Conservation (phyloP, 2,797 vertebrate genomes). For the Molossus molossus region DNA sequence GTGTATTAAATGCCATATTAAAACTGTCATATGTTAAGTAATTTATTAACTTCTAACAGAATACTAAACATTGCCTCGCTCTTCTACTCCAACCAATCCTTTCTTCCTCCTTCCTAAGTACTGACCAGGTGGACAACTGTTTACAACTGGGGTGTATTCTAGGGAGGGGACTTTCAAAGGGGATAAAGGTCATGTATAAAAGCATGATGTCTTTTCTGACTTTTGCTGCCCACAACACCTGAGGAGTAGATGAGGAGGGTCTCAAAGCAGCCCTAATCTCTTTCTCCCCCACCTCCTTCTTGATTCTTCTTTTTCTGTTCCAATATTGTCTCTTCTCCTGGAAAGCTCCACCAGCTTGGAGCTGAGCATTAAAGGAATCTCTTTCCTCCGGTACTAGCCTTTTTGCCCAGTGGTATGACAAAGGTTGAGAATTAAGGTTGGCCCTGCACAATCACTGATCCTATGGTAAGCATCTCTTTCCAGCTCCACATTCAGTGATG, state of each 20-base stretch:
- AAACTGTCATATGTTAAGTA: background rate
- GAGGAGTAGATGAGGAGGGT: background rate
- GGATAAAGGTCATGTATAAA: background rate
- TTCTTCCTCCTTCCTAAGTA: background rate
- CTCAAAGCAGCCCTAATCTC: too few species aligned
- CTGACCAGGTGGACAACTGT: background rate
- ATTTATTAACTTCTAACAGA: background rate
- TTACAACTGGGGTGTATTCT: background rate
- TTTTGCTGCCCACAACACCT: background rate
- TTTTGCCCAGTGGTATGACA: background rate
- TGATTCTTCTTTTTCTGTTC: background rate
- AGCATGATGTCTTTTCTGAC: background rate
- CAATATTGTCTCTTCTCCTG: background rate
- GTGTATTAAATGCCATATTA: background rate
- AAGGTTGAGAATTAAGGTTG: background rate
- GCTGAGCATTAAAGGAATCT: background rate
- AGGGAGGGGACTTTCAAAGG: background rate
- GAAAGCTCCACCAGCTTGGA: background rate
- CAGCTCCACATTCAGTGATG: background rate
- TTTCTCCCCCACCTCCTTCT: background rate
- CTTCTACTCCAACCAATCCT: background rate
- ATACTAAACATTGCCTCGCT: background rate
- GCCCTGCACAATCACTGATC: background rate
- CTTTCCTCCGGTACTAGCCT: background rate
- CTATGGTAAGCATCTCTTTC: background rate